phyloP scores from a whole-genome alignment of 2,888 invertebrate genomes.

The Eupithecia tripunctaria region DNA sequence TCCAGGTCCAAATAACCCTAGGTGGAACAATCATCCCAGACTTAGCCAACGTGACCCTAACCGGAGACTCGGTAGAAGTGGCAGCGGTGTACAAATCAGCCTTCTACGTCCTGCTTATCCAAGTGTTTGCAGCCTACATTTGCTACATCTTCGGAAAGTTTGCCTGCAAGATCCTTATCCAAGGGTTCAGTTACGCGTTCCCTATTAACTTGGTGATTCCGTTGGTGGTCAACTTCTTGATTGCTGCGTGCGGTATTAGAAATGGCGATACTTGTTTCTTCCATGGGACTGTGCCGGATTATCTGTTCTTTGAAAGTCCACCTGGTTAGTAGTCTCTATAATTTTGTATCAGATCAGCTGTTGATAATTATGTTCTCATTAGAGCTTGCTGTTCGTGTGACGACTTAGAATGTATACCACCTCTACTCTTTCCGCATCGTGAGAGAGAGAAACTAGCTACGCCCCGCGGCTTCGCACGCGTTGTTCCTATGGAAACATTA shows the following conservation, averaged over 20 bases:
- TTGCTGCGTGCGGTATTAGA: conserved; percentile 94
- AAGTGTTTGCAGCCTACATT: conserved; percentile 92
- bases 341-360: neutral
- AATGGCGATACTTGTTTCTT: conserved; percentile 95
- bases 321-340: conserved; percentile 71
- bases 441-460: no score
- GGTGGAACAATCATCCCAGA: conserved; percentile 88
- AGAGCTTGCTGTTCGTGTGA: neutral
- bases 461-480: no score
- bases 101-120: conserved; percentile 90
- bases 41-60: conserved; percentile 89
- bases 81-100: conserved; percentile 89
- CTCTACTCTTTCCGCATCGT: neutral
- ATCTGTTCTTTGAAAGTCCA: conserved; percentile 96
- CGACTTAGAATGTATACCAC: neutral
- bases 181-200: conserved; percentile 98
- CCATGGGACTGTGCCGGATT: conserved; percentile 92
- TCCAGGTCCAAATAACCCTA: conserved; percentile 85
- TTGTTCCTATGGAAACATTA: no score
- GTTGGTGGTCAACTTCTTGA: conserved; percentile 92
- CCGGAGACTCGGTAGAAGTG: conserved; percentile 89
- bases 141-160: conserved; percentile 98
- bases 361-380: neutral
- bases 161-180: conserved; percentile 98
- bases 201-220: conserved; percentile 97